A percentile compares a stretch with the other conserved stretches of the same genome.
These are phyloP conservation scores for Panulirus ornatus DNA, from an alignment of 1,140 invertebrate genomes.

Conservation along the genomic window DNA sequence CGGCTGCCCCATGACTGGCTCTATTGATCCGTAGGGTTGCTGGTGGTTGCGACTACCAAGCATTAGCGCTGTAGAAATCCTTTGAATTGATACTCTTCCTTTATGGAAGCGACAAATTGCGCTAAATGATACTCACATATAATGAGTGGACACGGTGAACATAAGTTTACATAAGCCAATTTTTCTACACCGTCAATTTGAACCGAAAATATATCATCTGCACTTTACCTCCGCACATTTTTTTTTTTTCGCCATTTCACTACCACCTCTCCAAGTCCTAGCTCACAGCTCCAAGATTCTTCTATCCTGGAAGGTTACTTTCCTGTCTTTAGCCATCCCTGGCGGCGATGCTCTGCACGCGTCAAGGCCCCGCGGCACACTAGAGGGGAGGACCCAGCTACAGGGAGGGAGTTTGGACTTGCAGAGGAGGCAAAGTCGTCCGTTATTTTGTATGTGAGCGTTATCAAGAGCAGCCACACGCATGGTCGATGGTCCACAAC, in stretches of 20 bases:
- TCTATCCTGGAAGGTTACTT: too few species aligned
- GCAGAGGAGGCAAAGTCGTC: constrained; percentile 40
- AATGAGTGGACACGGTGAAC: too few species aligned
- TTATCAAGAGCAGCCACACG: constrained; percentile 62
- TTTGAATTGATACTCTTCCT: too few species aligned
- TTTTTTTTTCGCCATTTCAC: not conserved
- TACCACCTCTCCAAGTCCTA: not conserved
- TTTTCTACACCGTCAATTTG: too few species aligned
- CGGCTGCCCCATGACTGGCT: not conserved
- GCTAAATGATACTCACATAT: too few species aligned
- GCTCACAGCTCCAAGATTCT: not conserved
- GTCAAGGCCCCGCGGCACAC: constrained; percentile 42
- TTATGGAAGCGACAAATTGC: too few species aligned
- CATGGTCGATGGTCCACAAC: constrained; percentile 67
- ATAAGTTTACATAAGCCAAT: too few species aligned
- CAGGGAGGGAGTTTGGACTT: constrained; percentile 25
- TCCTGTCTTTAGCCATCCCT: not conserved
- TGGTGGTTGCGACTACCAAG: not conserved
- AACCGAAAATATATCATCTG: too few species aligned
- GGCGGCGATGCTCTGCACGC: constrained; percentile 45
- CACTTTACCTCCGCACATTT: not conserved
- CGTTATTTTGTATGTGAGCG: constrained; percentile 69
- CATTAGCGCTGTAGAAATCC: too few species aligned
- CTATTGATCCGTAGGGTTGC: constrained; percentile 33
- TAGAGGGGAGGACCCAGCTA: constrained; percentile 25